Base-by-base conservation (phyloP, 2,888 invertebrate species). In the Patella pellucida region DNA sequence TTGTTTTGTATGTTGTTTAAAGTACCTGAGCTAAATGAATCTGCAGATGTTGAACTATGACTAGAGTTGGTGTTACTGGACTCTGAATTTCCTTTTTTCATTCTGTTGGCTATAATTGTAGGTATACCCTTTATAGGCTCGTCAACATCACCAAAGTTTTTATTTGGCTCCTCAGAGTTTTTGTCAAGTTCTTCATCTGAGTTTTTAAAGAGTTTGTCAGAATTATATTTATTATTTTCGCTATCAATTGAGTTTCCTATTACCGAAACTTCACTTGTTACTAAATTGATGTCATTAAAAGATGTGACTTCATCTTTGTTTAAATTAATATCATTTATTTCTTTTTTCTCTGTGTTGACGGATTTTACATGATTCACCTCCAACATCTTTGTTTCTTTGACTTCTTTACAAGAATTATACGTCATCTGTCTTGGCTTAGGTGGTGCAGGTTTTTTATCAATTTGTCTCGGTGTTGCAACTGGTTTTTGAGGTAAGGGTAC, bases 91-190 rank as follows among this genome's bases (percentile, higher is more conserved):
- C 78, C 73, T 19, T 84, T 82, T 69, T 82, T 82, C 76, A 83
- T 67, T 41, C 82, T 74, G 27, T 80, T 81, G 23, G 83, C 82
- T 19, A 86, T 83, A 52, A 84, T 83, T 67, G 85, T 83, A 14
- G 86, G 84, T 71, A 84, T 79, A 4, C 85, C 85, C 76, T 78
- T 79, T 5, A 84, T 76, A 19, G 84, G 83, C 23, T 81, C 83
- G 68, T 71, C 72, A 31, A 56, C 14, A 51, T 51, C 69, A 23
- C 72, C 70, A 52, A 19, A 54, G 27, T 69, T 67, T 9, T 74
- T 54, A 31, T 68, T 41, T 54, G 23, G 9, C 5, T 70, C 70
- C 19, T 70, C 74, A 70, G 56, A 69, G 5, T n/a, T 41, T 41
- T 69, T 69, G n/a, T n/a, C 51, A 72, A 56, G 31, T 14, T 50